phyloP scores from a whole-genome alignment of 2,888 invertebrate species.

The Drosophila vallismaia region DNA sequence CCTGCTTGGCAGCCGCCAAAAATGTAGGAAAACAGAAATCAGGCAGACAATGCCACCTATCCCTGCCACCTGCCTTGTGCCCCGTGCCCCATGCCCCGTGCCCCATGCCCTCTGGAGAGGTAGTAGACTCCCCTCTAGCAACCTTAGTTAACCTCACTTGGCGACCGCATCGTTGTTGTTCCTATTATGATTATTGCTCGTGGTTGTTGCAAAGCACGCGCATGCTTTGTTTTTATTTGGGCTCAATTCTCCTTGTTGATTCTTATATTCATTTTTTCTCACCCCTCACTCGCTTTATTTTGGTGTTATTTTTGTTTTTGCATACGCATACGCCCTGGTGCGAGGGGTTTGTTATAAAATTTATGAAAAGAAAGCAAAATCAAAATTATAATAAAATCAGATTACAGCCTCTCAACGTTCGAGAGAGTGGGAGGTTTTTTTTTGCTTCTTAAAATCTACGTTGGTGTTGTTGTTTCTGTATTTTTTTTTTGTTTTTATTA shows the following conservation, averaged over 20 bases:
- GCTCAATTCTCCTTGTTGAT: constrained; percentile 40
- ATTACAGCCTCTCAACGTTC: constrained; percentile 70
- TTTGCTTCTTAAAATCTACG: not conserved
- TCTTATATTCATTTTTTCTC: constrained; percentile 26
- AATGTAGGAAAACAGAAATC: constrained; percentile 44
- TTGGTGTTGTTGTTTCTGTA: constrained; percentile 48
- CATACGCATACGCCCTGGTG: constrained; percentile 12
- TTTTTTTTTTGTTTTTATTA: constrained; percentile 63
- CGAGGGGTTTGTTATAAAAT: constrained; percentile 76
- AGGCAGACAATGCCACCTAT: constrained; percentile 37
- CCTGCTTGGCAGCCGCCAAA: constrained; percentile 78
- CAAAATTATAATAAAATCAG: constrained; percentile 80
- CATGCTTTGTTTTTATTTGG: constrained; percentile 51
- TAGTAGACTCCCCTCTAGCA: not conserved
- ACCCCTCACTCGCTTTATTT: constrained; percentile 30
- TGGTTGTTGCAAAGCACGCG: constrained; percentile 60
- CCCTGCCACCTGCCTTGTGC: not conserved
- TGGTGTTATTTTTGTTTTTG: constrained; percentile 43
- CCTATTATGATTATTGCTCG: constrained; percentile 78
- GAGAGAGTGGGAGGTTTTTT: constrained; percentile 35
- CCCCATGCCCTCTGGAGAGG: not conserved
- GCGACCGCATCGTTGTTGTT: constrained; percentile 54
- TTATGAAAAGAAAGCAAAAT: constrained; percentile 81
- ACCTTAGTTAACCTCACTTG: constrained; percentile 49
- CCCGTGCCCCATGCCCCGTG: constrained; percentile 1